A percentile compares a stretch with the other conserved stretches of the same genome.
These are phyloP conservation scores for Lepisosteus osseus DNA, from an alignment of 2,113 vertebrate genomes.

Conservation along the genomic window DNA sequence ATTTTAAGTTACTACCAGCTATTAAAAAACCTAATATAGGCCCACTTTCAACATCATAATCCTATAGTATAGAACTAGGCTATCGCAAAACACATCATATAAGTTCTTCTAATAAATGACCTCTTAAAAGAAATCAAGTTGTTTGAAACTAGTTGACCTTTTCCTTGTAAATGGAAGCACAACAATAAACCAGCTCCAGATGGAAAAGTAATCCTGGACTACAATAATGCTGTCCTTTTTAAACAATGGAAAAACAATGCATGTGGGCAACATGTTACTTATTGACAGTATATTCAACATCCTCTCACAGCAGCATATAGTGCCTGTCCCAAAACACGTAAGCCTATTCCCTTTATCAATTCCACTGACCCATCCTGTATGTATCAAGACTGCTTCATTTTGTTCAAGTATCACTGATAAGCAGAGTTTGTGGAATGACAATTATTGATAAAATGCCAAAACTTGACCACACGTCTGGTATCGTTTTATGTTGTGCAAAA, in stretches of 20 bases:
- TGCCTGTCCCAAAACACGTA: constrained; percentile 25
- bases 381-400: constrained; percentile 18
- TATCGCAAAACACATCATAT: constrained; percentile 26
- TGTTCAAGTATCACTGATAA: constrained; percentile 14
- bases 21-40: constrained; percentile 50
- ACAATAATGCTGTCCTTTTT: constrained; percentile 38
- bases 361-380: constrained; percentile 17
- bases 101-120: constrained; percentile 30
- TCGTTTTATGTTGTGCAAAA: constrained; percentile 75
- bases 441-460: neutral
- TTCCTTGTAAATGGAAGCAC: constrained; percentile 61
- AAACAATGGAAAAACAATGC: constrained; percentile 24
- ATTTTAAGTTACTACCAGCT: constrained; percentile 67
- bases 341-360: constrained; percentile 50
- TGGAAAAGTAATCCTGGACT: constrained; percentile 34
- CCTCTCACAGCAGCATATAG: constrained; percentile 26
- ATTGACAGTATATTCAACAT: constrained; percentile 61
- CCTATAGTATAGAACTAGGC: constrained; percentile 33
- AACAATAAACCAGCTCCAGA: constrained; percentile 50
- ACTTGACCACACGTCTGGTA: constrained; percentile 19
- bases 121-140: constrained; percentile 45
- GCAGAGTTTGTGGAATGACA: constrained; percentile 12
- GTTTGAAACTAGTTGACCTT: constrained; percentile 42
- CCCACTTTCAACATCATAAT: constrained; percentile 30
- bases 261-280: constrained; percentile 24